Percentiles rank a stretch among this genome's conserved stretches.
phyloP scores from a whole-genome alignment of 2,113 vertebrate genomes.

The Seriola dumerili region DNA sequence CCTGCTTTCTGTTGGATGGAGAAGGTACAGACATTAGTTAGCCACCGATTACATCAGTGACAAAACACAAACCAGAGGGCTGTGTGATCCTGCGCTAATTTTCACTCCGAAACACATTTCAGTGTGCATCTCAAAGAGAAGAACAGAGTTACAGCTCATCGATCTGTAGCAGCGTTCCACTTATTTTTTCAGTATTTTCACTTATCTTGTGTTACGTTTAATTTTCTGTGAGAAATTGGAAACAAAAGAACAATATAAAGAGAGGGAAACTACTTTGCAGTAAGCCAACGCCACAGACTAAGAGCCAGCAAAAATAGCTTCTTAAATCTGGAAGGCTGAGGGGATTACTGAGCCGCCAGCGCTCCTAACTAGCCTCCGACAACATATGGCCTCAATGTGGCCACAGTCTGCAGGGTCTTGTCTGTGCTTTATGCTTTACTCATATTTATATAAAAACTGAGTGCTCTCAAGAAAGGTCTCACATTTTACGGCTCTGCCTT shows the following conservation, averaged over 20 bases:
- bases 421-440: slow-evolving; percentile 39
- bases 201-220: neutral
- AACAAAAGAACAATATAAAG: slow-evolving; percentile 24
- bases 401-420: slow-evolving; percentile 24
- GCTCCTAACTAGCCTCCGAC: slow-evolving; percentile 67
- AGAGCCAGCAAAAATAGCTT: slow-evolving; percentile 83
- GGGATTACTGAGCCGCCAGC: slow-evolving; percentile 77
- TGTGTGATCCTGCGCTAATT: neutral
- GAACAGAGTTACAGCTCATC: neutral
- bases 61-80: neutral
- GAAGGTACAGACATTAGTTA: slow-evolving; percentile 86
- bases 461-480: neutral
- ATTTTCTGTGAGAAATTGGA: slow-evolving; percentile 21
- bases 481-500: slow-evolving; percentile 15
- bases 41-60: slow-evolving; percentile 17
- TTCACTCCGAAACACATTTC: neutral
- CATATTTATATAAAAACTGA: slow-evolving; percentile 46
- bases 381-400: slow-evolving; percentile 75
- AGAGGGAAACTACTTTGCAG: slow-evolving; percentile 54
- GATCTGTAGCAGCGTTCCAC: neutral
- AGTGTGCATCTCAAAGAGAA: neutral
- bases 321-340: slow-evolving; percentile 81
- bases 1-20: slow-evolving; percentile 89
- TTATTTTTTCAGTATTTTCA: slow-evolving; percentile 5
- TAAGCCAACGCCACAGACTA: slow-evolving; percentile 71